A percentile compares a stretch with the other conserved stretches of the same genome.
Evolutionary conservation across 2,797 vertebrate genomes (phyloP).

Genomic region (Podarcis siculus): DNA sequence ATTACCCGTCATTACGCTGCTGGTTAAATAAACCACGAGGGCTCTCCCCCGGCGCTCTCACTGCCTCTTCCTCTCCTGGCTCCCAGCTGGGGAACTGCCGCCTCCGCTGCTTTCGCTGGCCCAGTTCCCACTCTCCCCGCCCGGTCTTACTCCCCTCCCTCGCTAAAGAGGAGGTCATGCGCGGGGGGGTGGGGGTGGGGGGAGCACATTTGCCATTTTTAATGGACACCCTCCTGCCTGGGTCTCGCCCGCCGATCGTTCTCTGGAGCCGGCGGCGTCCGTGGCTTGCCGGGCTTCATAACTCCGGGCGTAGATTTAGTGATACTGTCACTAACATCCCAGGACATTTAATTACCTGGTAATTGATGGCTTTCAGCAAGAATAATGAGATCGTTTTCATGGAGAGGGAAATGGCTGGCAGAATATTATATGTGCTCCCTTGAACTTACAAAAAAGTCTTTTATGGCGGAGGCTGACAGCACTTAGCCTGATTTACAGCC

Average conservation of each 20-base stretch:
- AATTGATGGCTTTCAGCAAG: background rate
- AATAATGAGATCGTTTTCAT: background rate
- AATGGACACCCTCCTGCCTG: background rate
- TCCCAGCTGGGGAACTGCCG: background rate
- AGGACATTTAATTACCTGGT: background rate
- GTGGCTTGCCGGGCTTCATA: background rate
- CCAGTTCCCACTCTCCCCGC: background rate
- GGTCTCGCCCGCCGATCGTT: background rate
- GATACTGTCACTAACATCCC: background rate
- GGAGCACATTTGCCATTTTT: background rate
- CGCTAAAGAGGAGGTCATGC: background rate
- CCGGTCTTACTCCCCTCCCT: background rate
- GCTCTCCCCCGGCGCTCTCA: background rate
- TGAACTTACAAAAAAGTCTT: background rate
- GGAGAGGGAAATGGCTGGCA: background rate
- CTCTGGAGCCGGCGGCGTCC: background rate
- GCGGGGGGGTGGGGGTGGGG: too few relatives aligned
- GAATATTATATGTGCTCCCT: background rate
- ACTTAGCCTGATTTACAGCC: background rate
- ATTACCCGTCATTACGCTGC: background rate
- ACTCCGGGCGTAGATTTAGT: background rate
- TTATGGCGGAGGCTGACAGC: constrained; percentile 19
- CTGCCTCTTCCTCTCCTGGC: background rate
- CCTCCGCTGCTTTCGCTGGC: background rate
- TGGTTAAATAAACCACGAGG: background rate